Evolutionary conservation across 2,797 vertebrate species (phyloP).

Genomic region (Syngnathus acus): DNA sequence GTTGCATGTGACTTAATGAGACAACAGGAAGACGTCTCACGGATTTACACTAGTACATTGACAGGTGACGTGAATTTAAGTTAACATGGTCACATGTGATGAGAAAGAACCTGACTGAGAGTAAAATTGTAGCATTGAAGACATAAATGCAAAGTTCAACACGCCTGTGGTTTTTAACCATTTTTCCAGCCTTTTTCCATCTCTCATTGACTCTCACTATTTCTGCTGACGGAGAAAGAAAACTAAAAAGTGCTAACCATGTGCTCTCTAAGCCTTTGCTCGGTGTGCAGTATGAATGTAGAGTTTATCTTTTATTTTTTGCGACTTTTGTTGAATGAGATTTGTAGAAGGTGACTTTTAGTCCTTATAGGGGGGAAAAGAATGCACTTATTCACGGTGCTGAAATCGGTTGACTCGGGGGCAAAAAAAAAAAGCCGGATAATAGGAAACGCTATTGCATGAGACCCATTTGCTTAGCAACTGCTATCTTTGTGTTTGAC

Average conservation of each 20-base stretch:
- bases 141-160: conserved; percentile 24
- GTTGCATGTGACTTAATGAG: background rate
- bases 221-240: conserved; percentile 59
- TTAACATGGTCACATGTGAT: background rate
- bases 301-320: conserved; percentile 71
- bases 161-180: background rate
- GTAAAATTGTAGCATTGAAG: background rate
- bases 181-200: conserved; percentile 11
- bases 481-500: conserved; percentile 68
- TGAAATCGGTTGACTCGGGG: conserved; percentile 47
- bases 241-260: conserved; percentile 57
- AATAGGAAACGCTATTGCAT: conserved; percentile 46
- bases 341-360: conserved; percentile 75
- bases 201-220: conserved; percentile 17
- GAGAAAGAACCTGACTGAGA: background rate
- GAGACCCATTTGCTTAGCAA: conserved; percentile 63
- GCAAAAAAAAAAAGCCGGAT: conserved; percentile 2
- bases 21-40: background rate
- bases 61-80: background rate
- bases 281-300: conserved; percentile 57
- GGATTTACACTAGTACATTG: background rate
- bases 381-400: conserved; percentile 56
- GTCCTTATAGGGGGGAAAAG: conserved; percentile 53
- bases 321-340: conserved; percentile 71
- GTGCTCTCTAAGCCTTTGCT: conserved; percentile 66